Evolutionary conservation across 2,113 vertebrate genomes (phyloP).

Genomic region (Thamnaconus septentrionalis): DNA sequence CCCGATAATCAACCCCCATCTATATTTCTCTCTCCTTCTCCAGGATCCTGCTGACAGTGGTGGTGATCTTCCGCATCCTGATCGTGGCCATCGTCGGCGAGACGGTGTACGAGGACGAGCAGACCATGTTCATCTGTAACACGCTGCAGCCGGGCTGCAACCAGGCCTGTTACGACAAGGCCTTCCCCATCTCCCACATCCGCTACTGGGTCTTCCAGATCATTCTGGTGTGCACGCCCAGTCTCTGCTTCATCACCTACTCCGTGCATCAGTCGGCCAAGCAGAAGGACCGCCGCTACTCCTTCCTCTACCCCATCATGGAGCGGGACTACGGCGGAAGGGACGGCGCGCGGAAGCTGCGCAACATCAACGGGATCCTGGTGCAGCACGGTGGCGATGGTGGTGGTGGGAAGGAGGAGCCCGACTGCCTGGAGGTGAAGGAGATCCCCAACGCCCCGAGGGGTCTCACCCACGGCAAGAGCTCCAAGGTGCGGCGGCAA

Average conservation of each 20-base stretch:
- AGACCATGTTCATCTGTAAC: constrained; percentile 91
- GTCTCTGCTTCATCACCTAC: constrained; percentile 92
- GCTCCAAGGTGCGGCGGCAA: constrained; percentile 77
- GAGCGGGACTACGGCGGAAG: constrained; percentile 75
- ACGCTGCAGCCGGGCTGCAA: constrained; percentile 88
- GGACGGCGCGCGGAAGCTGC: constrained; percentile 69
- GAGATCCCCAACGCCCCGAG: constrained; percentile 75
- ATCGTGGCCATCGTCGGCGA: constrained; percentile 91
- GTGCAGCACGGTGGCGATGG: constrained; percentile 68
- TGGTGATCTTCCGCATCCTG: constrained; percentile 91
- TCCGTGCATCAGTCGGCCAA: constrained; percentile 88
- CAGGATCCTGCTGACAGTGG: constrained; percentile 90
- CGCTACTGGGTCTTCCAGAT: constrained; percentile 94
- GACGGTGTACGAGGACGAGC: constrained; percentile 90
- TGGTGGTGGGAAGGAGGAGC: constrained; percentile 75
- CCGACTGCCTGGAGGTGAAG: constrained; percentile 80
- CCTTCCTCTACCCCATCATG: constrained; percentile 81
- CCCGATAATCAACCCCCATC: constrained; percentile 15
- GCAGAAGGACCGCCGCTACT: constrained; percentile 81
- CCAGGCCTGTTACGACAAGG: constrained; percentile 90
- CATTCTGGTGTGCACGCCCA: constrained; percentile 89
- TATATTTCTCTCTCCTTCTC: constrained; percentile 19
- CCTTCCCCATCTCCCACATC: constrained; percentile 91
- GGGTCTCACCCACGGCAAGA: constrained; percentile 71
- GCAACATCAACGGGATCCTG: constrained; percentile 77